phyloP scores from a whole-genome alignment of 2,888 invertebrate genomes.

The Baronia brevicornis region DNA sequence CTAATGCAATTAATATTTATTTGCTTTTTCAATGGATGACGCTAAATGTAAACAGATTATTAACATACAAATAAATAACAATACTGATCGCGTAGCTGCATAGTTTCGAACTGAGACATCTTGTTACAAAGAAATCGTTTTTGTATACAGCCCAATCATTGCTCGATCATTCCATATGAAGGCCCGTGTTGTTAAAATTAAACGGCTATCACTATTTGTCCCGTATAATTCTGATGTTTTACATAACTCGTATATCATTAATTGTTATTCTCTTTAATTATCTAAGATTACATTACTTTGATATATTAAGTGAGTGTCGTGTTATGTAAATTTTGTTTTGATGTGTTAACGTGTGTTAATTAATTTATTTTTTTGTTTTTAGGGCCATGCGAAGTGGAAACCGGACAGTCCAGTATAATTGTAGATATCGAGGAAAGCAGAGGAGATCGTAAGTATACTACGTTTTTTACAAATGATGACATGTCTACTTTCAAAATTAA shows the following conservation, averaged over 20 bases:
- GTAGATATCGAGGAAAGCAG: constrained; percentile 93
- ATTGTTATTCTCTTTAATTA: constrained; percentile 8
- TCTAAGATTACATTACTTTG: constrained; percentile 4
- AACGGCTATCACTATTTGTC: too few relatives aligned
- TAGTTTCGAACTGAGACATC: too few relatives aligned
- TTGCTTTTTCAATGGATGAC: too few relatives aligned
- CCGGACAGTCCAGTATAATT: constrained; percentile 91
- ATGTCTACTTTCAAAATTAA: constrained; percentile 2
- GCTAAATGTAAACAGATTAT: too few relatives aligned
- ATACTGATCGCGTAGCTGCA: too few relatives aligned
- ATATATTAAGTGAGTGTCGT: constrained; percentile 5
- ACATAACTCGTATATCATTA: constrained; percentile 6
- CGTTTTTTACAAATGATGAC: neutral
- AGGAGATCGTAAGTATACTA: constrained; percentile 84
- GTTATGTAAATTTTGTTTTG: neutral
- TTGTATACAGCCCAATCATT: constrained; percentile 6
- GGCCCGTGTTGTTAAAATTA: neutral
- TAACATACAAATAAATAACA: too few relatives aligned
- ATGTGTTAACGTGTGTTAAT: neutral
- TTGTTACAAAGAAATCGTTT: neutral
- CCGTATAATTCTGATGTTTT: constrained; percentile 5
- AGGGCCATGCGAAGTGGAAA: constrained; percentile 88
- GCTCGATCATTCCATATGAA: constrained; percentile 5
- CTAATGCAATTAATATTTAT: too few relatives aligned
- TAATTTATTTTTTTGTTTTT: constrained; percentile 23